Conservation (phyloP, 2,797 vertebrate species). For the Myiotriccus ornatus region DNA sequence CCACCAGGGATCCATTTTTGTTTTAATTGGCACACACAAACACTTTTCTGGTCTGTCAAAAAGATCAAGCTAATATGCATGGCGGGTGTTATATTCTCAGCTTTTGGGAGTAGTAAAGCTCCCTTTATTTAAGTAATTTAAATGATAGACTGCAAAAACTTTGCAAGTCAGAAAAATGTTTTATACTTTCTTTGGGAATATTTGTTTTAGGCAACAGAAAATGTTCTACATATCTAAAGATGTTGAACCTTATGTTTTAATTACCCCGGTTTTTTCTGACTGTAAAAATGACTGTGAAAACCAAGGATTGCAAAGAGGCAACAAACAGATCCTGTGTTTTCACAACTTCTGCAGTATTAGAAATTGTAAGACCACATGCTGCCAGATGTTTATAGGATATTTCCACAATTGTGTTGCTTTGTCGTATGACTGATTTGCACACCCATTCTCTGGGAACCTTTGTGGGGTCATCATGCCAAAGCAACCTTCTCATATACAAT, state of each 20-base stretch:
- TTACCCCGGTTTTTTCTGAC: slow-evolving; percentile 68
- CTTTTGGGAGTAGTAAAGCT: slow-evolving; percentile 83
- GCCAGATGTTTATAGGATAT: slow-evolving; percentile 68
- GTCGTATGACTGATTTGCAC: slow-evolving; percentile 32
- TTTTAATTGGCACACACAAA: slow-evolving; percentile 83
- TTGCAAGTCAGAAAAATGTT: slow-evolving; percentile 81
- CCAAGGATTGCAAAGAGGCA: slow-evolving; percentile 44
- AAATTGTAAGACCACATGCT: slow-evolving; percentile 40
- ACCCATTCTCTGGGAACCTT: slow-evolving; percentile 41
- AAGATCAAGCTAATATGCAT: slow-evolving; percentile 83
- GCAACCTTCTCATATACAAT: slow-evolving; percentile 14
- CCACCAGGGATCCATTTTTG: slow-evolving; percentile 81
- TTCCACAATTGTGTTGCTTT: slow-evolving; percentile 27
- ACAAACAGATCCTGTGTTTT: slow-evolving; percentile 63
- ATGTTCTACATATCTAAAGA: slow-evolving; percentile 79
- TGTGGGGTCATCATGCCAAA: slow-evolving; percentile 9
- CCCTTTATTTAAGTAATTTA: slow-evolving; percentile 86
- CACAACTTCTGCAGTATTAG: slow-evolving; percentile 47
- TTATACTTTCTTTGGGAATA: slow-evolving; percentile 82
- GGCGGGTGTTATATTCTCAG: slow-evolving; percentile 81
- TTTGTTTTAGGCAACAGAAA: slow-evolving; percentile 81
- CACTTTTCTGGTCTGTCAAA: slow-evolving; percentile 81
- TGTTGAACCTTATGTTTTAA: slow-evolving; percentile 78
- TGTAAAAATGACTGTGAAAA: slow-evolving; percentile 67
- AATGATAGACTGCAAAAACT: slow-evolving; percentile 85